These are phyloP conservation scores for Callyntrura guangdongensis DNA, from an alignment of 2,888 invertebrate genomes.

Conservation along the genomic window DNA sequence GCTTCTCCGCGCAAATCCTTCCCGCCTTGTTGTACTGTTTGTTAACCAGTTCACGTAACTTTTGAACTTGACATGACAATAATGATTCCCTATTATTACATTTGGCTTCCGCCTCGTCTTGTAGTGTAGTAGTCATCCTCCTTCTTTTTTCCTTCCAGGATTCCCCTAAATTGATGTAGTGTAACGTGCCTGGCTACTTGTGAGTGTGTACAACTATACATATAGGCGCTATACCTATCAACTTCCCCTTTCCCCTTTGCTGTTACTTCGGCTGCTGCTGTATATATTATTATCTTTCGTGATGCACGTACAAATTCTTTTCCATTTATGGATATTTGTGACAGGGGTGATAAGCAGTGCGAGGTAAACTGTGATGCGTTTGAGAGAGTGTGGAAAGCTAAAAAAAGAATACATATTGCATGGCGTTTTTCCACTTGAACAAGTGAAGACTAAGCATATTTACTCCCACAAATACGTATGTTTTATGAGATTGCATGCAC, in stretches of 20 bases:
- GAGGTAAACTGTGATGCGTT: slow-evolving; percentile 18
- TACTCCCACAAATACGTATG: background rate
- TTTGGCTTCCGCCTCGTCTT: slow-evolving; percentile 19
- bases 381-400: slow-evolving; percentile 22
- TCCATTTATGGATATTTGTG: slow-evolving; percentile 67
- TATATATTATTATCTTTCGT: slow-evolving; percentile 50
- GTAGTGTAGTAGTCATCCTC: background rate
- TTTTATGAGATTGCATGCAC: background rate
- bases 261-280: background rate
- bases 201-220: background rate
- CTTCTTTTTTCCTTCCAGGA: background rate
- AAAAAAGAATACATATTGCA: slow-evolving; percentile 12
- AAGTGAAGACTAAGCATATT: background rate
- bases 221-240: background rate
- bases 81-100: slow-evolving; percentile 72
- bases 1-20: background rate
- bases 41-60: slow-evolving; percentile 72
- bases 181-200: too few species aligned
- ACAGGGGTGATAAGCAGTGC: slow-evolving; percentile 61
- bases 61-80: slow-evolving; percentile 76
- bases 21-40: slow-evolving; percentile 45
- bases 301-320: slow-evolving; percentile 66
- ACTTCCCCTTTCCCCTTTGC: background rate
- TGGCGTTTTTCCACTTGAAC: slow-evolving; percentile 22
- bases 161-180: background rate